Conservation (phyloP, 2,113 vertebrate species). For the Epinephelus fuscoguttatus region DNA sequence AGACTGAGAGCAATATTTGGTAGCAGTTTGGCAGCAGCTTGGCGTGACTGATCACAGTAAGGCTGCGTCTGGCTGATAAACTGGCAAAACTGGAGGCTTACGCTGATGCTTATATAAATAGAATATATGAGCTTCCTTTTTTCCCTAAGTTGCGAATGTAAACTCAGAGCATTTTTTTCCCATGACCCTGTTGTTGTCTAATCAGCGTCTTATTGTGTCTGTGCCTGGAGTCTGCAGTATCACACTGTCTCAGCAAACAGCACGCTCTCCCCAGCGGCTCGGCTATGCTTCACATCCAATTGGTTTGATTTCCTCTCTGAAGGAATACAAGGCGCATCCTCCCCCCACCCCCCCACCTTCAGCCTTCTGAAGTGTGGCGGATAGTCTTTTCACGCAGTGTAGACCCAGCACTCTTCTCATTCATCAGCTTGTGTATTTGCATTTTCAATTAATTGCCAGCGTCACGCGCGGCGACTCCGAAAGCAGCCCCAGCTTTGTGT, state of each 20-base stretch:
- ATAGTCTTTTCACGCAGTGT: constrained; percentile 71
- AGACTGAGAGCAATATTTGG: constrained; percentile 28
- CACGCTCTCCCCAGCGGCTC: constrained; percentile 52
- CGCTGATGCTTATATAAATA: constrained; percentile 41
- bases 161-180: constrained; percentile 19
- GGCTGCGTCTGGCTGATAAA: constrained; percentile 58
- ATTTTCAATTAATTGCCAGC: constrained; percentile 84
- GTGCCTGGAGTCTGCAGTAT: constrained; percentile 52
- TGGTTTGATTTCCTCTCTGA: constrained; percentile 74
- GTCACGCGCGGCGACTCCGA: constrained; percentile 69
- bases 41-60: constrained; percentile 45
- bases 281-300: constrained; percentile 70
- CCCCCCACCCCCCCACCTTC: not conserved
- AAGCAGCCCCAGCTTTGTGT: constrained; percentile 76
- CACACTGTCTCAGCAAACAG: constrained; percentile 66
- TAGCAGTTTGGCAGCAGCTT: constrained; percentile 38
- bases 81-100: constrained; percentile 39
- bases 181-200: constrained; percentile 59
- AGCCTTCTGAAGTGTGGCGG: constrained; percentile 62
- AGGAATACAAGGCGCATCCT: constrained; percentile 57
- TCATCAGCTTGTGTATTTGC: constrained; percentile 82
- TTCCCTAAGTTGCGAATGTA: constrained; percentile 27
- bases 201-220: constrained; percentile 64
- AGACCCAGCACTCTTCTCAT: constrained; percentile 69
- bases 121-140: constrained; percentile 13